Percentiles rank a stretch among this genome's conserved stretches.
These are phyloP conservation scores for Ochropleura leucogaster DNA, from an alignment of 2,888 invertebrate species.

Conservation along the genomic window DNA sequence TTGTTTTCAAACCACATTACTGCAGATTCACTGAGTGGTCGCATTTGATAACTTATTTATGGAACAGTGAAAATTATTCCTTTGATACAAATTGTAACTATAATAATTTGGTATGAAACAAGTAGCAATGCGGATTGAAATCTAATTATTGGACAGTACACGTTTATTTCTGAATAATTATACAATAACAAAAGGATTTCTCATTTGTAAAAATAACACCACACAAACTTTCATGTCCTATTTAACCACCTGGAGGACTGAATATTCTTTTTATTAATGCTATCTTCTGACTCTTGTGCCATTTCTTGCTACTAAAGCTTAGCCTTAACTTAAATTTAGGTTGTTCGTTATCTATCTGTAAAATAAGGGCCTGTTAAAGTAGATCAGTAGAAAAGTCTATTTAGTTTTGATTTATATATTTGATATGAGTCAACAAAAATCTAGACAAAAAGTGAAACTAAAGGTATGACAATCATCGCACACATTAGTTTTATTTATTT, in stretches of 20 bases:
- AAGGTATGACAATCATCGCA: neutral
- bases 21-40: slow-evolving; percentile 1
- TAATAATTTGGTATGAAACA: neutral
- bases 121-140: neutral
- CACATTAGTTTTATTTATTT: neutral
- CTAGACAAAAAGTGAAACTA: neutral
- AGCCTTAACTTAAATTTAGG: neutral
- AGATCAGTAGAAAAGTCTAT: too few relatives aligned
- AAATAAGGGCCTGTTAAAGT: neutral
- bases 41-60: neutral
- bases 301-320: neutral
- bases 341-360: neutral
- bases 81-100: neutral
- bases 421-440: neutral
- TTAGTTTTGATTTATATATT: too few relatives aligned
- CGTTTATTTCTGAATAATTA: neutral
- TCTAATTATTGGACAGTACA: neutral
- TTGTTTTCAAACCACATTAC: slow-evolving; percentile 33
- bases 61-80: neutral
- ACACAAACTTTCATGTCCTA: neutral
- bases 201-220: neutral
- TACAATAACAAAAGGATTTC: too few relatives aligned
- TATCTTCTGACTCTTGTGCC: too few relatives aligned
- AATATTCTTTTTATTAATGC: neutral
- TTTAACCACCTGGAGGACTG: neutral